Percentiles rank a stretch among this genome's conserved stretches.
Evolutionary conservation across 2,888 invertebrate genomes (phyloP).

Genomic region (Halictus ligatus): DNA sequence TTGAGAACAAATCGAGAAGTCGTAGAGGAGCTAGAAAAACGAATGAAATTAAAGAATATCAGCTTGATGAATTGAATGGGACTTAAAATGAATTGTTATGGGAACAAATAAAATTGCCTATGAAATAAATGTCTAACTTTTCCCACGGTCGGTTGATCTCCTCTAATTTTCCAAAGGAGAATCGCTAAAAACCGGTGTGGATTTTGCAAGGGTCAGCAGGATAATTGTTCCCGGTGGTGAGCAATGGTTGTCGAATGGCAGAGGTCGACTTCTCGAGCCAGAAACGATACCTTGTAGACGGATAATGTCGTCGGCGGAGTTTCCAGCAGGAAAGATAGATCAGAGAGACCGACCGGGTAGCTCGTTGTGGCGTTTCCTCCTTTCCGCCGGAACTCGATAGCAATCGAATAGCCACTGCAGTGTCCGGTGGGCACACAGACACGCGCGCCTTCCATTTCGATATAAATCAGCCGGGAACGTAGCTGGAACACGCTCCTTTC

Average conservation of each 20-base stretch:
- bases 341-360: conserved; percentile 54
- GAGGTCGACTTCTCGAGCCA: conserved; percentile 37
- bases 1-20: background rate
- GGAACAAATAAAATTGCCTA: too few relatives aligned
- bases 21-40: too few relatives aligned
- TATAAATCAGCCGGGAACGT: conserved; percentile 56
- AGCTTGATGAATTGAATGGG: too few relatives aligned
- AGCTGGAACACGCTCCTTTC: conserved; percentile 23
- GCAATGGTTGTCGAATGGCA: background rate
- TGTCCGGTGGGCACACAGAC: conserved; percentile 60
- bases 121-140: background rate
- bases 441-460: conserved; percentile 50
- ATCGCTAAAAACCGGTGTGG: background rate
- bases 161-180: background rate
- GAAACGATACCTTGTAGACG: conserved; percentile 42
- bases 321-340: conserved; percentile 74
- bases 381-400: conserved; percentile 83
- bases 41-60: too few relatives aligned
- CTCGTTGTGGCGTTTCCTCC: conserved; percentile 75
- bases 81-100: too few relatives aligned
- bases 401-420: conserved; percentile 75
- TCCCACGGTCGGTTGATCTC: background rate
- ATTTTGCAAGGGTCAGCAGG: background rate
- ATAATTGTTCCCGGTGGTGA: conserved; percentile 4
- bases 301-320: conserved; percentile 66